Base-by-base conservation (phyloP, 2,888 invertebrate genomes). In the Catocala fraxini region DNA sequence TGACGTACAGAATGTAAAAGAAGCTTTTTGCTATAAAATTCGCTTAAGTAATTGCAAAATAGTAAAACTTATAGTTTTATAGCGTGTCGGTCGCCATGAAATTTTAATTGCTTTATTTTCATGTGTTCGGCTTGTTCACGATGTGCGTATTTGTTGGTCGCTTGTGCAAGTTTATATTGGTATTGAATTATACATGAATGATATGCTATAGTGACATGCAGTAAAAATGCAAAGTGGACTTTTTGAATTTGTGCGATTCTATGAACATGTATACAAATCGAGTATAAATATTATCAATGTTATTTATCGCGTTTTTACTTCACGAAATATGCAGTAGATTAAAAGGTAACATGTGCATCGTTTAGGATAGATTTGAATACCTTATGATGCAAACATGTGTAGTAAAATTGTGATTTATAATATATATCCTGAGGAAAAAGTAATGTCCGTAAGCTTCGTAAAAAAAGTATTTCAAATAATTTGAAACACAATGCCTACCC, bases 51-150 rank as follows among this genome's bases (percentile, higher is more conserved):
- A 73, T 66, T 73, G 63, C 65, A 51, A 68, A 68, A 72, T 65
- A 59, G 57, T 59, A 63, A 65, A 70, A 63, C 42, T 61, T 73
- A 63, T 60, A 65, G 63, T 74, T 51, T 67, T 63, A 62, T 68
- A 47, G 68, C 68, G 63, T 75, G 75, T 65, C 33, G 64, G 65
- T 35, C 13, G 64, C 58, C 47, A 63, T 73, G 63, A 61, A 59
- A 63, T 70, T 66, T 73, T 68, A 77, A 77, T 78, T 65, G 58
- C 73, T 75, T 68, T 63, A 67, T 78, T 65, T 78, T 69, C 63
- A 61, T 61, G 47, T 63, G 56, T 71, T 65, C 57, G 49, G 48
- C 25, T 60, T 59, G 64, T 71, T 66, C 34, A 13, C 49, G 56
- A 54, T 34, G 56, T 59, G 59, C 49, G 56, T 66, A 63, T 61